phyloP scores from a whole-genome alignment of 2,797 vertebrate species.

The Rhyacichthys aspro region DNA sequence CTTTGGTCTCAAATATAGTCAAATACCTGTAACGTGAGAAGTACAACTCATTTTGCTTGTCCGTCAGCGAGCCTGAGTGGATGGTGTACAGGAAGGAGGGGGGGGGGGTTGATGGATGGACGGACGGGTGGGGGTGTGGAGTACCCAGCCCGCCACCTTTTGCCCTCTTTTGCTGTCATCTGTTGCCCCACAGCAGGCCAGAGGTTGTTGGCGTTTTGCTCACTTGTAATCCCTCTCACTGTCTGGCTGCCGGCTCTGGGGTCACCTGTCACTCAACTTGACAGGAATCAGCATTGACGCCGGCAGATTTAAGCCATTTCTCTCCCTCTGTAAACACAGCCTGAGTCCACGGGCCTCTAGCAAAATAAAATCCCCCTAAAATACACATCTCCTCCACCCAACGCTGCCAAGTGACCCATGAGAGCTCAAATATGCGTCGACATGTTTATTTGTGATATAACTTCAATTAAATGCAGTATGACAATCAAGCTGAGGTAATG shows the following conservation, averaged over 20 bases:
- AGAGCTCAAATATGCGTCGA: slow-evolving; percentile 33
- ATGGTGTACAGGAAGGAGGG: slow-evolving; percentile 48
- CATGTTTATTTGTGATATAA: slow-evolving; percentile 38
- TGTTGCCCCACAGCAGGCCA: slow-evolving; percentile 76
- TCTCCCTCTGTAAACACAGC: slow-evolving; percentile 70
- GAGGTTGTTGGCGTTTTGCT: slow-evolving; percentile 79
- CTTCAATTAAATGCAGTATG: slow-evolving; percentile 55
- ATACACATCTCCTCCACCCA: slow-evolving; percentile 5
- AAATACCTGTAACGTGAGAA: neutral
- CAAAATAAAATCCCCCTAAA: slow-evolving; percentile 33
- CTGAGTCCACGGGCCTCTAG: slow-evolving; percentile 59
- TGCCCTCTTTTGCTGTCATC: slow-evolving; percentile 72
- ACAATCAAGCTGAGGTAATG: slow-evolving; percentile 55
- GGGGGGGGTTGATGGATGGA: slow-evolving; percentile 20
- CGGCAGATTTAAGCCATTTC: slow-evolving; percentile 78
- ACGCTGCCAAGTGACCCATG: slow-evolving; percentile 47
- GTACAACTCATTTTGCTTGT: slow-evolving; percentile 50
- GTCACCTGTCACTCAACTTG: slow-evolving; percentile 85
- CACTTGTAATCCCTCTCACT: slow-evolving; percentile 80
- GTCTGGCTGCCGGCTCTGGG: slow-evolving; percentile 78
- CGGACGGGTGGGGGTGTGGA: slow-evolving; percentile 30
- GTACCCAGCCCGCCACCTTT: slow-evolving; percentile 60
- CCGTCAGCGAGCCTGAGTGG: slow-evolving; percentile 63
- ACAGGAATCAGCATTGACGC: slow-evolving; percentile 77
- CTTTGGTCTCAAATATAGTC: no score